phyloP scores from a whole-genome alignment of 2,113 vertebrate species.

The human (Homo sapiens) region DNA sequence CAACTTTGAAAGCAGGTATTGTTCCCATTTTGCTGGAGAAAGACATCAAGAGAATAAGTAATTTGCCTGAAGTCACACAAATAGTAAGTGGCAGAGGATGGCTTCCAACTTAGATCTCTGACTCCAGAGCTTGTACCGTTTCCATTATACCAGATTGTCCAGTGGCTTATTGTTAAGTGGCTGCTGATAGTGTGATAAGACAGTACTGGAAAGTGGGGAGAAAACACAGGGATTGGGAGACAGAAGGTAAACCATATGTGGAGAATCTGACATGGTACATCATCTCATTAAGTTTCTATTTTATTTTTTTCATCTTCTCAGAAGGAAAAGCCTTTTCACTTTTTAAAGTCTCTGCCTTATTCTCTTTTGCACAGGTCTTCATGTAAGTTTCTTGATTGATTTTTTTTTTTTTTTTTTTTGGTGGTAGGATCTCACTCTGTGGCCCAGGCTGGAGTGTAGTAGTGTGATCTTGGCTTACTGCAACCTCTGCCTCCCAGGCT shows the following conservation, averaged over 20 bases:
- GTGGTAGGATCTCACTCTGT: too few species aligned
- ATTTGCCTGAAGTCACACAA: neutral
- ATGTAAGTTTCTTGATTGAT: neutral
- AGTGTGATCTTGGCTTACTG: too few species aligned
- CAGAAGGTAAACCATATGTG: fast-evolving
- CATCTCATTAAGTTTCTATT: neutral
- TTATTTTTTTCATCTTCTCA: neutral
- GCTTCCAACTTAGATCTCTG: neutral
- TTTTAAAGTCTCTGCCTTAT: neutral
- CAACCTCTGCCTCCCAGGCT: too few species aligned
- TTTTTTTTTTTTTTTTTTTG: neutral
- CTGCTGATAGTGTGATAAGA: neutral
- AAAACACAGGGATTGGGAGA: neutral
- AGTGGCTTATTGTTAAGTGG: neutral
- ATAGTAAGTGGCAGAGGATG: neutral
- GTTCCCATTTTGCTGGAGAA: neutral
- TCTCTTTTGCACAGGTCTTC: neutral
- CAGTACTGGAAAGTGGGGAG: neutral
- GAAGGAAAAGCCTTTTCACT: neutral
- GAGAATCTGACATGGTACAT: neutral
- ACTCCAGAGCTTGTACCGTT: neutral
- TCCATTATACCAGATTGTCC: neutral
- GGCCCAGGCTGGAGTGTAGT: too few species aligned
- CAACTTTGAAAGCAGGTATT: neutral
- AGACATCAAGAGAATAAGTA: neutral